Evolutionary conservation across 2,888 invertebrate species (phyloP), one percentile per base, ranked within the genome.

Genomic region (Metopia argyrocephala): DNA sequence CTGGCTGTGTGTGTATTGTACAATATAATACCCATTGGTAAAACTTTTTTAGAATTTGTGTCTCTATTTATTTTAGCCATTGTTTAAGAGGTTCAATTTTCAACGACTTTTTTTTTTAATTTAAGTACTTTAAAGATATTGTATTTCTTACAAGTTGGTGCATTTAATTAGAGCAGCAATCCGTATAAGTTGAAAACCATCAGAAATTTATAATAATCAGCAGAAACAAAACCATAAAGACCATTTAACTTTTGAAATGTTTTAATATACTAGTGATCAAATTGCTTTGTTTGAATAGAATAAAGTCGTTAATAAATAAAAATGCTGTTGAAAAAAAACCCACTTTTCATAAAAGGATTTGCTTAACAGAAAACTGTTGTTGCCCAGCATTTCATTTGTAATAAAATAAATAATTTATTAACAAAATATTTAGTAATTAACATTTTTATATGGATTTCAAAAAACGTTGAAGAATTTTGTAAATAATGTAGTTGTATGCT

Each of bases 121-220:
- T 23, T 25, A 28, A 25, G 27, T 62, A 18, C 9, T 18, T 20
- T 73, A 9, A 20, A 6, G 25, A 27, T 52, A 27, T 66, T 66
- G 23, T 59, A 45, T 5, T 56, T 31, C 12, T 38, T 38, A 38
- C 12, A 38, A 38, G 45, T 59, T 69, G 46, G 38, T 74, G 73
- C 65, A 74, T 75, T 65, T 61, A 75, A 70, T 75, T 61, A 70
- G 46, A 74, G 18, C 59, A 38, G 15, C 38, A 38, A 15, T 38
- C 38, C 27, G 50, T 57, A 50, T 62, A 54, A 28, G 18, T 70
- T 31, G 18, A 52, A 23, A 45, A 57, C 15, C 15, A 15, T 38
- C 15, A 38, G 15, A 38, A 38, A 38, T 38, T 31, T 7, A 38
- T 38, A 38, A 38, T 38, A 9, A 38, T 38, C 2, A 38, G 38